These are phyloP conservation scores for Pogonocichla stellata DNA, from an alignment of 2,113 vertebrate species.

Conservation along the genomic window DNA sequence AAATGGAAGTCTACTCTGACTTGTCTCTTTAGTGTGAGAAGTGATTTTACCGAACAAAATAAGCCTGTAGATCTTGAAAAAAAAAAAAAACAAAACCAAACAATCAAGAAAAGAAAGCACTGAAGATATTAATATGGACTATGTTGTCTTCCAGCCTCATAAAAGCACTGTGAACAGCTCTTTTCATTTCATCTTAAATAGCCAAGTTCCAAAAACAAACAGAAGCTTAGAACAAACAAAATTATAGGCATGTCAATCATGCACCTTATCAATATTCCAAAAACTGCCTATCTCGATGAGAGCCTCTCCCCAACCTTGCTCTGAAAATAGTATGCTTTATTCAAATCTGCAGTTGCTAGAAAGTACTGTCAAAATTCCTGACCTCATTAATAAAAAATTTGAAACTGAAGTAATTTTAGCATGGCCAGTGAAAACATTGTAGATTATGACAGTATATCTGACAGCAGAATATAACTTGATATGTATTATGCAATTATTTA, in stretches of 20 bases:
- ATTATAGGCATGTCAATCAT: constrained; percentile 36
- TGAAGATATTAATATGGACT: neutral
- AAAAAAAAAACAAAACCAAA: no score
- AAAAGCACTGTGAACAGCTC: neutral
- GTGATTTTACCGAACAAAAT: neutral
- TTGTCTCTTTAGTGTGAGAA: neutral
- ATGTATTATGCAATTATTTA: neutral
- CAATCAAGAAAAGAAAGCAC: neutral
- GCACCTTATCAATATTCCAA: constrained; percentile 6
- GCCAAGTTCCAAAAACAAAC: constrained; percentile 2
- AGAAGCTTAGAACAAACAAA: constrained; percentile 35
- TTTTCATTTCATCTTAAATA: neutral
- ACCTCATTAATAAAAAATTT: neutral
- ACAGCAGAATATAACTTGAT: neutral
- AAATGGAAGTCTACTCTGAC: neutral
- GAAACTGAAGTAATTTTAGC: neutral
- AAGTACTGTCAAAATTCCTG: neutral
- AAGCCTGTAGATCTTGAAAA: neutral
- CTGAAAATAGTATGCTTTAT: neutral
- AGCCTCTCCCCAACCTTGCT: neutral
- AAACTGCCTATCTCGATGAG: neutral
- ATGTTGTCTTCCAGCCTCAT: neutral
- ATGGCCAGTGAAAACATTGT: neutral
- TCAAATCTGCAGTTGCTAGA: neutral
- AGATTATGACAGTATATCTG: neutral